phyloP scores from a whole-genome alignment of 1,140 invertebrate genomes.

The Drosophila serrata region DNA sequence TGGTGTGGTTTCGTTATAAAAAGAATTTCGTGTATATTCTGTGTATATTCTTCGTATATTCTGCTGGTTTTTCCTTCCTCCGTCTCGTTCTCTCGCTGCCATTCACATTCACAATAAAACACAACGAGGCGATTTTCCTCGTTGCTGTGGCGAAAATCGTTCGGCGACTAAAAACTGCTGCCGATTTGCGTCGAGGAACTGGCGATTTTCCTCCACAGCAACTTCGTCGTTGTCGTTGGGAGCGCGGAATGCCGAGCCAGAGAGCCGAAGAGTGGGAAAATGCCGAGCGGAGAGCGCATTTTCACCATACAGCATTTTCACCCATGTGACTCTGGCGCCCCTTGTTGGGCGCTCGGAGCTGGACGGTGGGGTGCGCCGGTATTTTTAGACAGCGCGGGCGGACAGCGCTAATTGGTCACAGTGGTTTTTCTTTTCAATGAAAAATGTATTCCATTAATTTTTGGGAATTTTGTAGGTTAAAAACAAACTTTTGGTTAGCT shows the following conservation, averaged over 20 bases:
- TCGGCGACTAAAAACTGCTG: conserved; percentile 63
- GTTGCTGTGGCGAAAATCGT: conserved; percentile 76
- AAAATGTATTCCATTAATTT: background rate
- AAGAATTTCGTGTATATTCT: conserved; percentile 52
- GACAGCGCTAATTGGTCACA: conserved; percentile 60
- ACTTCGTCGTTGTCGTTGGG: conserved; percentile 14
- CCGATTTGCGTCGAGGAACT: conserved; percentile 30
- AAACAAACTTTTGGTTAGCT: too few relatives aligned
- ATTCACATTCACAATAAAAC: conserved; percentile 58
- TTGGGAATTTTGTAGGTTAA: background rate
- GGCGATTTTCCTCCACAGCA: conserved; percentile 45
- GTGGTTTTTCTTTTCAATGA: conserved; percentile 13
- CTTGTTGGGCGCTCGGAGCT: conserved; percentile 51
- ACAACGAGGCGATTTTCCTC: conserved; percentile 62
- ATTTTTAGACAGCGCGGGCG: conserved; percentile 73
- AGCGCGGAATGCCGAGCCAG: conserved; percentile 15
- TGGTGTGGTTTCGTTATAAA: conserved; percentile 37
- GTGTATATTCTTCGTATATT: conserved; percentile 41
- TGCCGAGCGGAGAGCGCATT: conserved; percentile 19
- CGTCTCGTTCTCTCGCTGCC: conserved; percentile 60
- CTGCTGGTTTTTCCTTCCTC: conserved; percentile 31
- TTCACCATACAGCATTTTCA: conserved; percentile 59
- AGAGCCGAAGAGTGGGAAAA: conserved; percentile 31
- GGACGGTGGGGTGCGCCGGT: conserved; percentile 49
- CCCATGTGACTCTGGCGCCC: conserved; percentile 72